These are phyloP conservation scores for Metopolophium dirhodum DNA, from an alignment of 1,140 invertebrate species.

Conservation along the genomic window DNA sequence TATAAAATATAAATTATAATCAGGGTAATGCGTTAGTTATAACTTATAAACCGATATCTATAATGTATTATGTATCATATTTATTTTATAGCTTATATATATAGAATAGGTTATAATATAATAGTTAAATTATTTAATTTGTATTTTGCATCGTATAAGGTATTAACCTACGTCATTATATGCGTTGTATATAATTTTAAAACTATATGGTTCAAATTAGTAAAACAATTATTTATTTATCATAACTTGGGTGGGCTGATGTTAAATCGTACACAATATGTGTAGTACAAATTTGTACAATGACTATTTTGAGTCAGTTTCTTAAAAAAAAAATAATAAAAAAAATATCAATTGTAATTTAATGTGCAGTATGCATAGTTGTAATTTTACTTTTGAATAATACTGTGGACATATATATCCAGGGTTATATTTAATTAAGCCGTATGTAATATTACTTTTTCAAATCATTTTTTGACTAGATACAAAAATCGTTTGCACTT, in stretches of 20 bases:
- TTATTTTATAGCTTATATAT: background rate
- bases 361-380: background rate
- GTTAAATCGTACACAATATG: background rate
- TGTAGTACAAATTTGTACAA: background rate
- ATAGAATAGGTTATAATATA: background rate
- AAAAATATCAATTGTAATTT: background rate
- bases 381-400: slow-evolving; percentile 5
- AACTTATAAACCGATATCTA: background rate
- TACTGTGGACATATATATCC: background rate
- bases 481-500: background rate
- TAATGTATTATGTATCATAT: background rate
- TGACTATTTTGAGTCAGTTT: background rate
- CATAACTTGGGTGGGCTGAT: background rate
- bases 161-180: background rate
- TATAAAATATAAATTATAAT: background rate
- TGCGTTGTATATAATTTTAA: background rate
- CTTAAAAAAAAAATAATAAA: background rate
- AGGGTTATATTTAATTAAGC: background rate
- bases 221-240: background rate
- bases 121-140: background rate
- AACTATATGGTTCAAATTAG: background rate
- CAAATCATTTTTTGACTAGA: background rate
- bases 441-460: background rate
- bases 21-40: background rate
- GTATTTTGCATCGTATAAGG: background rate